Evolutionary conservation across 53 echinoderm and acorn worm species (phyloP), one percentile per base, ranked within the genome.

Genomic region (Hippasteria phrygiana): DNA sequence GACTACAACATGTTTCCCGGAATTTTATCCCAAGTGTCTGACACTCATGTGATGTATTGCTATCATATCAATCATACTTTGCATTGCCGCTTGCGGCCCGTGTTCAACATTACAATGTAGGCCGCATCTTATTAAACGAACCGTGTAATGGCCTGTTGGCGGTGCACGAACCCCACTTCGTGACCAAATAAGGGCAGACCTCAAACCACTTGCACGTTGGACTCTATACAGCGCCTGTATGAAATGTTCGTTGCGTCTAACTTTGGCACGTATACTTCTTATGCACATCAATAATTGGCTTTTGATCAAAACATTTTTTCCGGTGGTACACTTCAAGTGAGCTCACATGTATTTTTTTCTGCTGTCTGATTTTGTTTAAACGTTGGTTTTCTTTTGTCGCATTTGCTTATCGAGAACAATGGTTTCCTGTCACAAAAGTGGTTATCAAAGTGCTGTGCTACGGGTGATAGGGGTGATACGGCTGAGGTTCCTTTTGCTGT

Each of bases 101-200:
- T 67, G 27, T 35, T 4, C 69, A 20, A 33, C 69, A 67, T 14
- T 67, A 4, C 34, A 35, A 67, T 11, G 34, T 35, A 33, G 17
- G 35, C 34, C 34, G 34, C 69, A 1, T 35, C 10, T 33, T 67
- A 14, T 67, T 48, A 48, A 35, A 67, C 26, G 27, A 22, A 33
- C 64, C 10, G 69, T 67, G 69, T 10, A 35, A 67, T 36, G 17
- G n/a, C 69, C 32, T 33, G 33, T 33, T 67, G 10, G 35, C 37
- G 22, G 69, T 36, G 16, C 69, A 67, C 3, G 18, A 29, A 24
- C 1, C 55, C 56, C 9, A 55, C 56, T 79, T 62, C 22, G 24
- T 79, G 79, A 79, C 79, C 79, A 79, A 79, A 79, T 79, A 79
- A 22, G 79, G 79, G 56, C 39, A 62, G 33, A 7, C 35, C 11